These are phyloP conservation scores for Archivesica marissinica DNA, from an alignment of 1,140 invertebrate genomes.

Conservation along the genomic window DNA sequence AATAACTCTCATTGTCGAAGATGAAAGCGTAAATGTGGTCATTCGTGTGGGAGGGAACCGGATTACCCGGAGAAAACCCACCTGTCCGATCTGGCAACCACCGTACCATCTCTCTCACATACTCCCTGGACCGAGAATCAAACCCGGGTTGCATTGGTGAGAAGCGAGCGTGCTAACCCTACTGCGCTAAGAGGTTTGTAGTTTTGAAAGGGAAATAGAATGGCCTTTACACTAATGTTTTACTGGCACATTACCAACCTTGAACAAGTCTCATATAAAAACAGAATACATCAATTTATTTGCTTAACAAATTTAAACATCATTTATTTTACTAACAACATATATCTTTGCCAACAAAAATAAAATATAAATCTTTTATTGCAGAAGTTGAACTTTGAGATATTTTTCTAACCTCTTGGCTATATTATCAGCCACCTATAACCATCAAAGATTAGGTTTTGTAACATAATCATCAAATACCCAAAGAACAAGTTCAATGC, in stretches of 20 bases:
- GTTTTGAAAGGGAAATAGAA: neutral
- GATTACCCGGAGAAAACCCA: too few species aligned
- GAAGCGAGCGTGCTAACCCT: neutral
- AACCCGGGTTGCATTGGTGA: neutral
- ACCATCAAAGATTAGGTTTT: slow-evolving; percentile 36
- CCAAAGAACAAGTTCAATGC: slow-evolving; percentile 25
- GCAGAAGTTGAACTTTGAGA: slow-evolving; percentile 33
- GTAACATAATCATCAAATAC: slow-evolving; percentile 30
- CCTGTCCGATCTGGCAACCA: too few species aligned
- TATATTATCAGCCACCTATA: slow-evolving; percentile 25
- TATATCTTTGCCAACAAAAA: slow-evolving; percentile 3
- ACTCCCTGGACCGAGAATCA: too few species aligned
- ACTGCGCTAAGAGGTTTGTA: neutral
- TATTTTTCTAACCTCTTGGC: slow-evolving; percentile 41
- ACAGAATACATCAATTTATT: slow-evolving; percentile 1
- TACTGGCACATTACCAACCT: neutral
- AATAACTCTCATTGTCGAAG: too few species aligned
- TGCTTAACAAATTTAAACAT: slow-evolving; percentile 17
- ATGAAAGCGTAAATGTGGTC: too few species aligned
- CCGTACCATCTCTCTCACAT: too few species aligned
- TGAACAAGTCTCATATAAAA: neutral
- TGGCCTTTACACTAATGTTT: neutral
- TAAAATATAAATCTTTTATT: slow-evolving; percentile 42
- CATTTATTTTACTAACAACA: slow-evolving; percentile 9
- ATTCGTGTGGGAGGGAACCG: too few species aligned